A percentile compares a stretch with the other conserved stretches of the same genome.
These are phyloP conservation scores for Myrmecophaga tridactyla DNA, from an alignment of 2,113 vertebrate genomes.

Conservation along the genomic window DNA sequence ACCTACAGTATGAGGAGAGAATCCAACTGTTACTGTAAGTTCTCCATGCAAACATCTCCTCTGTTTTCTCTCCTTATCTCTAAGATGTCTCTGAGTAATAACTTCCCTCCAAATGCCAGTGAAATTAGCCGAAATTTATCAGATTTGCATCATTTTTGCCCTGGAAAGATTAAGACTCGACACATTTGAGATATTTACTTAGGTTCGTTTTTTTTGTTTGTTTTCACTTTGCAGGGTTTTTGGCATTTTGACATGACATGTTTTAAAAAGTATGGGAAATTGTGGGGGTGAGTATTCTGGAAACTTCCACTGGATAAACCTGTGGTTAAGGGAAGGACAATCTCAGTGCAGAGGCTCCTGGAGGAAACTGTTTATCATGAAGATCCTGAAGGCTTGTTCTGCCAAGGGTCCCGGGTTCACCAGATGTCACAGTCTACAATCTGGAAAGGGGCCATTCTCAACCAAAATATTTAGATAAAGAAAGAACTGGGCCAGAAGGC, in stretches of 20 bases:
- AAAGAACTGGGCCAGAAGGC: no score
- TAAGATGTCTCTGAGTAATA: background rate
- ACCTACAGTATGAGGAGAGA: background rate
- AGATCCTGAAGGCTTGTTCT: background rate
- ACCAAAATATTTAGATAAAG: no score
- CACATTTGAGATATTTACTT: background rate
- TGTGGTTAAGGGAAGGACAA: no score
- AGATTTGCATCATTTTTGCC: background rate
- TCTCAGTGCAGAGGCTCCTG: background rate
- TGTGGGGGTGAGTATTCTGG: conserved; percentile 28
- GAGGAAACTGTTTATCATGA: background rate
- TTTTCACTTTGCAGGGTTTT: background rate
- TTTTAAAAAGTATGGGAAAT: conserved; percentile 9
- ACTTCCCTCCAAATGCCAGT: background rate
- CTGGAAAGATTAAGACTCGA: background rate
- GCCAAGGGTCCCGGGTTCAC: background rate
- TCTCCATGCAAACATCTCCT: background rate
- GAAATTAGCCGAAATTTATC: background rate
- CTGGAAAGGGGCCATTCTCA: no score
- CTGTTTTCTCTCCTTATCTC: background rate
- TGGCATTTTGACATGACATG: background rate
- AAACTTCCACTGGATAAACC: background rate
- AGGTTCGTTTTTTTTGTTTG: background rate
- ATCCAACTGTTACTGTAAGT: background rate
- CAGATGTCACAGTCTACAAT: no score